Percentiles rank a stretch among this genome's conserved stretches.
Conservation (phyloP, 2,113 vertebrate genomes). For the Scatophagus argus region DNA sequence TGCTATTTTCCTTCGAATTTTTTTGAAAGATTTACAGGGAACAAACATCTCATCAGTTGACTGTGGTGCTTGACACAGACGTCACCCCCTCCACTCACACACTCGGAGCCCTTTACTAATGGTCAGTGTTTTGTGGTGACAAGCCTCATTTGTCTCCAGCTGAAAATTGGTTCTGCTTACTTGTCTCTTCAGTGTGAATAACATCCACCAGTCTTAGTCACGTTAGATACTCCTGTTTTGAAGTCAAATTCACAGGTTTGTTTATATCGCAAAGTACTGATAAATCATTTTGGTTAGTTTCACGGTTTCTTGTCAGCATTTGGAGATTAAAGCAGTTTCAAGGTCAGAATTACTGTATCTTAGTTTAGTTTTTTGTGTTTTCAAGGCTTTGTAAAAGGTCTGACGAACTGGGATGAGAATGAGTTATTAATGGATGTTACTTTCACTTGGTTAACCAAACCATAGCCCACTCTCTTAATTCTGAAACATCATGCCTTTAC, state of each 20-base stretch:
- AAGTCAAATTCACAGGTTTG: slow-evolving; percentile 26
- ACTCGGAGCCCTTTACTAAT: background rate
- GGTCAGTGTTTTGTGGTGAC: slow-evolving; percentile 50
- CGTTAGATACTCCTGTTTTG: slow-evolving; percentile 22
- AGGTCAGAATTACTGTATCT: background rate
- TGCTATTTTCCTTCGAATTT: background rate
- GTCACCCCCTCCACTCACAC: slow-evolving; percentile 11
- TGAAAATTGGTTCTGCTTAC: slow-evolving; percentile 47
- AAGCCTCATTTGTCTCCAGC: slow-evolving; percentile 61
- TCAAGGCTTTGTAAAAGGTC: no score
- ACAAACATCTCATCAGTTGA: slow-evolving; percentile 53
- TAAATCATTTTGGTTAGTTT: slow-evolving; percentile 9
- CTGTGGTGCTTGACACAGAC: slow-evolving; percentile 63
- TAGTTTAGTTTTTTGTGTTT: no score
- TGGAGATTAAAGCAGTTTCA: background rate
- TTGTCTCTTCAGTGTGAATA: slow-evolving; percentile 5
- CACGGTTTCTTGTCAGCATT: background rate
- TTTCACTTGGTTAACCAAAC: background rate
- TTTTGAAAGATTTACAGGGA: slow-evolving; percentile 27
- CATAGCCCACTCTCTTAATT: slow-evolving; percentile 4
- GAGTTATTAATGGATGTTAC: background rate
- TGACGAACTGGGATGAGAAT: no score
- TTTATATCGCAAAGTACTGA: slow-evolving; percentile 9
- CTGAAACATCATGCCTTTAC: background rate
- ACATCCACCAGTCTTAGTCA: slow-evolving; percentile 37